These are phyloP conservation scores for Climacteris rufus DNA, from an alignment of 2,113 vertebrate genomes.

Conservation along the genomic window DNA sequence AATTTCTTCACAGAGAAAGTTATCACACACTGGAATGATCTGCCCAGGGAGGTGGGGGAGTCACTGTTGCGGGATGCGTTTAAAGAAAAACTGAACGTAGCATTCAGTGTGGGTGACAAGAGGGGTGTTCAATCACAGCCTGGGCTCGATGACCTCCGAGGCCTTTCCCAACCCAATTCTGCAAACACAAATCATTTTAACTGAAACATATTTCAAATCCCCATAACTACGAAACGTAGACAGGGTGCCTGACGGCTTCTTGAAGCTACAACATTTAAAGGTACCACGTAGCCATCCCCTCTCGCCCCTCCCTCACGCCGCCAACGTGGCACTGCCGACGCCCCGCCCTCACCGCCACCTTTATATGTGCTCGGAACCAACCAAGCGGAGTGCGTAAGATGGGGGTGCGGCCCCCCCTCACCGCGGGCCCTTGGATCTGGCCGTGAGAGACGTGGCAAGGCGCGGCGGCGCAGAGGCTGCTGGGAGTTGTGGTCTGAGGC, in stretches of 20 bases:
- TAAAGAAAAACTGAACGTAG: too few relatives aligned
- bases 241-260: accelerated
- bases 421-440: neutral
- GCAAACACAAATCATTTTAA: neutral
- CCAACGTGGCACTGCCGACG: accelerated
- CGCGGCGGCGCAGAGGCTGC: neutral
- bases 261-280: accelerated
- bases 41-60: too few relatives aligned
- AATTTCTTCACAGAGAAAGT: neutral
- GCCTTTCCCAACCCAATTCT: accelerated
- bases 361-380: neutral
- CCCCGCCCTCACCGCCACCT: accelerated
- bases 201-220: accelerated
- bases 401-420: accelerated
- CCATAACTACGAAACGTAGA: accelerated
- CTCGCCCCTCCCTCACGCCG: accelerated
- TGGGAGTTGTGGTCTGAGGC: neutral
- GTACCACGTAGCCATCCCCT: accelerated
- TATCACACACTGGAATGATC: too few relatives aligned
- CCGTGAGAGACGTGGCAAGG: neutral
- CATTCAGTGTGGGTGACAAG: neutral
- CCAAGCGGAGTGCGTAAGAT: neutral
- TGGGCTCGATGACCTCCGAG: accelerated
- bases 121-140: accelerated
- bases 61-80: too few relatives aligned